Percentiles rank a stretch among this genome's conserved stretches.
Evolutionary conservation across 2,113 vertebrate species (phyloP).

Genomic region (Triplophysa rosa): DNA sequence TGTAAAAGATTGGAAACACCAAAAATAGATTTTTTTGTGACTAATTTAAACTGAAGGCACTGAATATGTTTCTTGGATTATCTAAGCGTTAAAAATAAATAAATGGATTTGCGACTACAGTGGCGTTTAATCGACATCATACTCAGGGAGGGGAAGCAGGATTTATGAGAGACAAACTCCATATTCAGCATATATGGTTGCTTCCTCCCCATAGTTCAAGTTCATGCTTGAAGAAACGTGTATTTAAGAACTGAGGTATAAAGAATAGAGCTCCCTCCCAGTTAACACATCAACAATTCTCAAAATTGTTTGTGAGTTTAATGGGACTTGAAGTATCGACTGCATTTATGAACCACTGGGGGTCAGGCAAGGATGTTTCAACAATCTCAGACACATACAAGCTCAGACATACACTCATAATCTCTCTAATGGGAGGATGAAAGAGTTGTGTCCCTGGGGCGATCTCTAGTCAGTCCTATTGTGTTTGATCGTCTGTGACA

Average conservation of each 20-base stretch:
- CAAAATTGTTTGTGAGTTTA: slow-evolving; percentile 1
- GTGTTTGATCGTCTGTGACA: slow-evolving; percentile 39
- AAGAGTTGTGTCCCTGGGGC: background rate
- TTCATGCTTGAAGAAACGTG: background rate
- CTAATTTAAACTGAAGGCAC: background rate
- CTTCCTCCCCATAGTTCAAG: slow-evolving; percentile 9
- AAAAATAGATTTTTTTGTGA: background rate
- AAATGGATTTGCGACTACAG: background rate
- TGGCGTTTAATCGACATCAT: background rate
- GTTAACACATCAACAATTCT: background rate
- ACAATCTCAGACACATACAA: background rate
- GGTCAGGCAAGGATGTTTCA: too few species aligned
- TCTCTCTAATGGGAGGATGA: slow-evolving; percentile 15
- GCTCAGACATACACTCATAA: background rate
- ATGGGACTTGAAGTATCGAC: slow-evolving; percentile 22
- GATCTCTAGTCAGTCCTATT: slow-evolving; percentile 24
- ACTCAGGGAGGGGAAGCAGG: background rate
- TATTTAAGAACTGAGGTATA: slow-evolving; percentile 2
- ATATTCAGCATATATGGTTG: slow-evolving; percentile 12
- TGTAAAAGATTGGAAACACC: too few species aligned
- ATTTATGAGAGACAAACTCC: slow-evolving; percentile 14
- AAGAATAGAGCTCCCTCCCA: background rate
- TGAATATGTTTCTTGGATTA: background rate
- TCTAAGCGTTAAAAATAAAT: too few species aligned
- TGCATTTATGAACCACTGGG: background rate